Percentiles rank a stretch among this genome's conserved stretches.
Evolutionary conservation across 2,888 invertebrate species (phyloP).

Genomic region (Anoplius nigerrimus): DNA sequence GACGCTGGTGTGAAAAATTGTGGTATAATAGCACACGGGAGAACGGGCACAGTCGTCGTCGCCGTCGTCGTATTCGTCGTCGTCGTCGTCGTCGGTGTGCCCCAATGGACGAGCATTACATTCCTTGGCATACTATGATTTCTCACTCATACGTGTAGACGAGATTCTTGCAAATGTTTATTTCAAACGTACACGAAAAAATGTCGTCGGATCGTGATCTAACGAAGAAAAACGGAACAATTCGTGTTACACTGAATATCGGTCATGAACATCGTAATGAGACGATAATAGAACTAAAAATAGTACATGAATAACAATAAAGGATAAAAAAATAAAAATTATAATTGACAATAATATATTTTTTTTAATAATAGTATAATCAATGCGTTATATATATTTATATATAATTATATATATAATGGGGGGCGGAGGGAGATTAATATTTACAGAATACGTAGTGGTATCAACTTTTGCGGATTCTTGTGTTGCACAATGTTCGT

Average conservation of each 20-base stretch:
- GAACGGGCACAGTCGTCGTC: too few relatives aligned
- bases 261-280: not conserved
- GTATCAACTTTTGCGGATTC: conserved; percentile 63
- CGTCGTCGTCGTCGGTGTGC: too few relatives aligned
- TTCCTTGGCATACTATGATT: not conserved
- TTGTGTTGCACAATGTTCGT: conserved; percentile 50
- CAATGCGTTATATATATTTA: conserved; percentile 64
- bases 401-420: conserved; percentile 60
- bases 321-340: conserved; percentile 58
- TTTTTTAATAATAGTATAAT: conserved; percentile 71
- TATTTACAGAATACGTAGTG: conserved; percentile 73
- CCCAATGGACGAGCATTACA: not conserved
- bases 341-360: conserved; percentile 72
- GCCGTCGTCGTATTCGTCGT: too few relatives aligned
- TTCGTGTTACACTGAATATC: conserved; percentile 1
- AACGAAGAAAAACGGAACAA: not conserved
- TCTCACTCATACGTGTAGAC: not conserved
- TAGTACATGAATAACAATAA: conserved; percentile 30
- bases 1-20: too few relatives aligned
- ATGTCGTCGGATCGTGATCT: too few relatives aligned
- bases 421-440: conserved; percentile 61
- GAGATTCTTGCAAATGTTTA: too few relatives aligned
- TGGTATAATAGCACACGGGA: too few relatives aligned
- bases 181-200: too few relatives aligned
- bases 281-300: conserved; percentile 22